A percentile compares a stretch with the other conserved stretches of the same genome.
Conservation (phyloP, 2,888 invertebrate genomes). For the Lasioglossum marginatum region DNA sequence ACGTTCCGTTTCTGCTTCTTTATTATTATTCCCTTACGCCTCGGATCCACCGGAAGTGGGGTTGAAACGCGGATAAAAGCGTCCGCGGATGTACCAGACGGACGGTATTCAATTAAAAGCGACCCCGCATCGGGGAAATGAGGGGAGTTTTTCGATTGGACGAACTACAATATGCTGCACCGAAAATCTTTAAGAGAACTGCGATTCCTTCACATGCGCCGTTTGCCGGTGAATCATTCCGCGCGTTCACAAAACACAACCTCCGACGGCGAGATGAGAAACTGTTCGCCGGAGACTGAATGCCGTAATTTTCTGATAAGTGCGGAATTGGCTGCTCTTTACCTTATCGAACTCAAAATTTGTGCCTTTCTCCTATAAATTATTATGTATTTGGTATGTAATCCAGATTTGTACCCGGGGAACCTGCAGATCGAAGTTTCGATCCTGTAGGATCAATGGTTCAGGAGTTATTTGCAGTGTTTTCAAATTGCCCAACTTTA, state of each 20-base stretch:
- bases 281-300: background rate
- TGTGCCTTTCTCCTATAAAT: no score
- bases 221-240: slow-evolving; percentile 28
- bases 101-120: slow-evolving; percentile 32
- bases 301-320: background rate
- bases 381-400: no score
- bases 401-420: no score
- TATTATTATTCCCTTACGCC: slow-evolving; percentile 17
- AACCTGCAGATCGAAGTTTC: no score
- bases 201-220: background rate
- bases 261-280: background rate
- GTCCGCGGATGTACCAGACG: background rate
- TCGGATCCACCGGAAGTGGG: slow-evolving; percentile 16
- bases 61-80: slow-evolving; percentile 22
- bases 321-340: background rate
- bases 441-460: no score
- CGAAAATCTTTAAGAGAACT: slow-evolving; percentile 17
- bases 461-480: no score
- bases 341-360: no score
- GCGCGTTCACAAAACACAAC: background rate
- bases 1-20: slow-evolving; percentile 2
- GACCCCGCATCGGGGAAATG: background rate
- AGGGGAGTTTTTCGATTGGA: background rate
- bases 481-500: no score
- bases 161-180: slow-evolving; percentile 2